Base-by-base conservation (phyloP, 2,113 vertebrate genomes). In the Zosterops japonicus region DNA sequence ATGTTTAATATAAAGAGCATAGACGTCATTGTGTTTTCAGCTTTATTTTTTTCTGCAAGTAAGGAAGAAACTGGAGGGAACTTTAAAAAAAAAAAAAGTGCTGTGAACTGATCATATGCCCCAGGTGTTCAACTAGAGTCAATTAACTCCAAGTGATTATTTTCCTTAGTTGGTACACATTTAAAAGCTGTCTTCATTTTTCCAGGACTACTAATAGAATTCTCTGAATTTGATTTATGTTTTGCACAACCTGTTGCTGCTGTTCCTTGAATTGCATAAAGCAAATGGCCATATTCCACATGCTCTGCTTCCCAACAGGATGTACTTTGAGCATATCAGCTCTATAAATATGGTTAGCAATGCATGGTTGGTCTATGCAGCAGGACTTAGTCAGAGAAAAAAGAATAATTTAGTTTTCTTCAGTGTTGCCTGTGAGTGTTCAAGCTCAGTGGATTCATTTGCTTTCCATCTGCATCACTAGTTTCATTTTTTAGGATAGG, bases 301-400 rank as follows among this genome's bases (percentile, higher is more conserved):
- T 18, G 14, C 39, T 84, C 72, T 84, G 17, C 56, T 93, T 94
- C 80, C 57, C 52, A 87, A 47, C 12, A 78, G 72, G 36, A 75
- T 4, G 7, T 71, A 29, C 24, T 94, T 61, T 57, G 50, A 90
- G 71, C 55, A 52, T 46, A 86, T 76, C 46, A 83, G 50, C 25
- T 94, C 35, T 79, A 39, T 75, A 94, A 87, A 92, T 89, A 84
- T 16, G 31, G 79, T 94, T 91, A 94, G 39, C 13, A 63, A 78
- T 44, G 60, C 80, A 78, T 44, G 44, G 69, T 52, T 92, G 47
- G 52, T 52, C 77, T 84, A 55, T 49, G 52, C 42, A 86, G 27
- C 53, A 92, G 47, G 2, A 20, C 19, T 94, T 67, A 72, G 7
- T 80, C n/a, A 31, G 46, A 65, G 59, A 53, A 71, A 94, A 84